Evolutionary conservation across 2,797 vertebrate species (phyloP).

Genomic region (Tokudaia muenninki): DNA sequence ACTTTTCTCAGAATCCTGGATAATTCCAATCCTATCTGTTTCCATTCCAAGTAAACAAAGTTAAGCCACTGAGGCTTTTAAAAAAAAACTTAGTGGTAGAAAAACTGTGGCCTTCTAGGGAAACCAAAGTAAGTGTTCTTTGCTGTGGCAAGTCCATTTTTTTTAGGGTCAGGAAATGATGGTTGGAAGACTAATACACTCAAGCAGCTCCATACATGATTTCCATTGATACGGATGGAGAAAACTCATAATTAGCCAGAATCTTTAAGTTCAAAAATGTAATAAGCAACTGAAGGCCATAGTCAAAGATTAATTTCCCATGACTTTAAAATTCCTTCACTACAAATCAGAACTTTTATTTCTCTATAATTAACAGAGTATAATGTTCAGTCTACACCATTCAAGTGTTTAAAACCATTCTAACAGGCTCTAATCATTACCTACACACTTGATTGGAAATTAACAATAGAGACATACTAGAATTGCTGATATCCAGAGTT

Average conservation of each 20-base stretch:
- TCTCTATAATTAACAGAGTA: slow-evolving; percentile 2
- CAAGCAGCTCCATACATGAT: neutral
- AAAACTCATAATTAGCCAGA: neutral
- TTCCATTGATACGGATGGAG: neutral
- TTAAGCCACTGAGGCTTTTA: neutral
- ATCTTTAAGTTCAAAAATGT: neutral
- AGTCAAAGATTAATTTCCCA: slow-evolving; percentile 9
- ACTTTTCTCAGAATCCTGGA: neutral
- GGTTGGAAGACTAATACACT: neutral
- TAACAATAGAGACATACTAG: neutral
- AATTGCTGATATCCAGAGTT: neutral
- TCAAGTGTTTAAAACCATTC: neutral
- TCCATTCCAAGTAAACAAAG: neutral
- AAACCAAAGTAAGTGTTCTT: neutral
- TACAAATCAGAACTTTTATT: slow-evolving; percentile 3
- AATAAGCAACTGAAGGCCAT: neutral
- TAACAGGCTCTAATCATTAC: slow-evolving; percentile 6
- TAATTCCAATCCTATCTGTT: neutral
- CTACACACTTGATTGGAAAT: neutral
- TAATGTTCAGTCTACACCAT: neutral
- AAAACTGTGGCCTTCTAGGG: neutral
- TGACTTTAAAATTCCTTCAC: neutral
- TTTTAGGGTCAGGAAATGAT: neutral
- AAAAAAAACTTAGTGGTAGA: neutral
- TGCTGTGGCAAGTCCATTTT: neutral